Evolutionary conservation across 2,113 vertebrate genomes (phyloP), one percentile per base, ranked within the genome.

Genomic region (Picathartes gymnocephalus): DNA sequence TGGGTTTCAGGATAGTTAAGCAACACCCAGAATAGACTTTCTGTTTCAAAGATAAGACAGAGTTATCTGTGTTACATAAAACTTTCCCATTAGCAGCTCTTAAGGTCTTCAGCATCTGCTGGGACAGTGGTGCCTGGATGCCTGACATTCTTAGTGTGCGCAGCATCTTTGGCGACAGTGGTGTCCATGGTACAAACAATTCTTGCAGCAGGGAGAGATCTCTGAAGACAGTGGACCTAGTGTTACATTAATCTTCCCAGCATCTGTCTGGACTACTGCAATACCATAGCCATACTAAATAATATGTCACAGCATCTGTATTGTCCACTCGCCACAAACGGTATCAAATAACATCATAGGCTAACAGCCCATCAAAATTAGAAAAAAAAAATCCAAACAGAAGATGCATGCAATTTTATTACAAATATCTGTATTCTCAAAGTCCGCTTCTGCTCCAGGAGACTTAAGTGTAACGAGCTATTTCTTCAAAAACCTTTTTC

Each of bases 151-250:
- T 56, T 88, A 88, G 81, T 28, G 60, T 45, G 74, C 0, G 0
- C 53, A 77, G 96, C 81, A 92, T 95, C 95, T 95, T 92, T 24
- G 81, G 98, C 91, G 97, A 98, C 97, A 97, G 95, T 97, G 95
- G 96, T 58, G 68, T 30, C 89, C 93, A 92, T 98, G 98, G 98
- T 98, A 98, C 97, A 97, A 88, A 96, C 79, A 86, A 81, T 87
- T 39, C 48, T 78, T 85, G 73, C 90, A 92, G 91, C 95, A 96
- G 96, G 91, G 91, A 39, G 69, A 66, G 81, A 68, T 78, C 92
- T 88, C 93, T 17, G 78, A 65, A 71, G 84, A 97, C 96, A 95
- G 95, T 80, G 78, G 92, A 65, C 23, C 80, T 39, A 97, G 93
- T 96, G 97, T 97, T 95, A 68, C 23, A 56, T 39, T 76, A 89